phyloP scores from a whole-genome alignment of 2,797 vertebrate genomes.

The Mareca penelope region DNA sequence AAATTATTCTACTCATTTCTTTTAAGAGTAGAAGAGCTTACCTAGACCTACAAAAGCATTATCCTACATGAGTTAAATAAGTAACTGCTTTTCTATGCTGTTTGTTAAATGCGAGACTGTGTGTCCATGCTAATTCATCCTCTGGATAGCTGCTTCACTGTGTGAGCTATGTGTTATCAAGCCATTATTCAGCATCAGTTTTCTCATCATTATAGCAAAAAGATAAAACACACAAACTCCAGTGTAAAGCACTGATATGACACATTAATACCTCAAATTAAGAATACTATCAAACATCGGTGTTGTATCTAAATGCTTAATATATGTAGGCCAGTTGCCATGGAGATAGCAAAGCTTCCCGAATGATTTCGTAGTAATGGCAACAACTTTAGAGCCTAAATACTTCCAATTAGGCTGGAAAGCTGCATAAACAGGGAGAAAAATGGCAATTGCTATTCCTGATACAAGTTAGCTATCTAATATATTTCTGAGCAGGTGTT shows the following conservation, averaged over 20 bases:
- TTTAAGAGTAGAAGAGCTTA: neutral
- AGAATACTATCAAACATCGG: neutral
- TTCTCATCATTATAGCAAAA: neutral
- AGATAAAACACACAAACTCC: neutral
- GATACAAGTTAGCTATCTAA: neutral
- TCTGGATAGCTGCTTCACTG: neutral
- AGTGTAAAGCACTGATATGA: neutral
- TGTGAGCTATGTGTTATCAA: neutral
- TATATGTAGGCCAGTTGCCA: conserved; percentile 9
- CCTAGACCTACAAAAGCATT: neutral
- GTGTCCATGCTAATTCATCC: neutral
- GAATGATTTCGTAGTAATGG: neutral
- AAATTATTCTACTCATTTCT: neutral
- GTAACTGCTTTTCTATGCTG: neutral
- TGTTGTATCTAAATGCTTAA: neutral
- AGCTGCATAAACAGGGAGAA: neutral
- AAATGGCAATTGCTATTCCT: conserved; percentile 1
- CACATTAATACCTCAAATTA: conserved; percentile 24
- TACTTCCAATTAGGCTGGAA: neutral
- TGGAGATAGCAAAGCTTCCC: conserved; percentile 32
- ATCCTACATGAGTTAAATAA: neutral
- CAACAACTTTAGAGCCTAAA: conserved; percentile 11
- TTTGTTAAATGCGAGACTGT: rapidly evolving
- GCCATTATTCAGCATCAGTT: neutral
- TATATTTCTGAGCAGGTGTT: neutral